phyloP scores from a whole-genome alignment of 2,888 invertebrate genomes.

The Drosophila kuntzei region DNA sequence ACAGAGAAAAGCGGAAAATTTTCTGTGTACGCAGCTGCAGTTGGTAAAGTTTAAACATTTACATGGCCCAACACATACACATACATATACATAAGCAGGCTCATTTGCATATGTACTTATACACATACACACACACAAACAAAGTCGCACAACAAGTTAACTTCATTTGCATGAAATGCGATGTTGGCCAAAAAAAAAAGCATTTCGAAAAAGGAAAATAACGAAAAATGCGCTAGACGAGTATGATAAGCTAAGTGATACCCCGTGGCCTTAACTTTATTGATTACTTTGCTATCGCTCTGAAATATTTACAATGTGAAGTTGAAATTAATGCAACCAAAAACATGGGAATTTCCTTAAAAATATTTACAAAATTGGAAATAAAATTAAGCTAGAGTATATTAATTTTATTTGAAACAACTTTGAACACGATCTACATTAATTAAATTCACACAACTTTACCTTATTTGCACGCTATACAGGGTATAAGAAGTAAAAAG shows the following conservation, averaged over 20 bases:
- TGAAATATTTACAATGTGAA: background rate
- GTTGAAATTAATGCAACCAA: too few species aligned
- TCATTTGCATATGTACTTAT: conserved; percentile 63
- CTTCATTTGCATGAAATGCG: conserved; percentile 74
- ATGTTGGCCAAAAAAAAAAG: conserved; percentile 38
- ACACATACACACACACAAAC: conserved; percentile 11
- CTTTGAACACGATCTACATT: background rate
- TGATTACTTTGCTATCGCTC: background rate
- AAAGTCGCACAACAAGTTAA: conserved; percentile 50
- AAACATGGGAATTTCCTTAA: too few species aligned
- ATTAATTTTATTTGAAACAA: background rate
- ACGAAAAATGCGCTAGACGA: background rate
- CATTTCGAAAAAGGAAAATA: conserved; percentile 1
- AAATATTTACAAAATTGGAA: background rate
- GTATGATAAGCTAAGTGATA: background rate
- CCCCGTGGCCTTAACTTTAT: background rate
- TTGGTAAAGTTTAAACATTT: conserved; percentile 50
- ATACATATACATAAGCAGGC: conserved; percentile 25
- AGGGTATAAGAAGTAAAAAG: conserved; percentile 20
- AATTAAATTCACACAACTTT: background rate
- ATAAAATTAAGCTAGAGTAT: background rate
- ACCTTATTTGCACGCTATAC: background rate
- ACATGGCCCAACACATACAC: conserved; percentile 38
- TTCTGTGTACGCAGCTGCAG: conserved; percentile 34
- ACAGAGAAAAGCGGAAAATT: conserved; percentile 30